These are phyloP conservation scores for Daubentonia madagascariensis DNA, from an alignment of 2,113 vertebrate genomes.

Conservation along the genomic window DNA sequence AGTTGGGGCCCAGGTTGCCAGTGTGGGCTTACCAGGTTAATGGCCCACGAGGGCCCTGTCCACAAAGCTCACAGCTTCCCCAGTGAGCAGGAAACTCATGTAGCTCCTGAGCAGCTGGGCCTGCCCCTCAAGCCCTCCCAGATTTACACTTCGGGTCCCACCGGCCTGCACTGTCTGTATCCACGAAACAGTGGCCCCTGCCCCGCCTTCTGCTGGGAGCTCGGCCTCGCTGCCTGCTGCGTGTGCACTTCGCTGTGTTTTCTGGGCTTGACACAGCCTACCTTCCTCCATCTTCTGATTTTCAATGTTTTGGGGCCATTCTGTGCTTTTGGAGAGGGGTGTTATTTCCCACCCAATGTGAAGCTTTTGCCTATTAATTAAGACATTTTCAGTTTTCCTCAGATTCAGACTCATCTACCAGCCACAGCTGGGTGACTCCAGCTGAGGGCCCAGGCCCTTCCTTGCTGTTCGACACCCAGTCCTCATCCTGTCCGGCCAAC, in stretches of 20 bases:
- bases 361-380: too few relatives aligned
- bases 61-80: rapidly evolving
- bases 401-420: background rate
- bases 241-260: rapidly evolving
- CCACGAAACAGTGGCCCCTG: background rate
- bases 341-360: background rate
- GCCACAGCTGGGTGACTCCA: background rate
- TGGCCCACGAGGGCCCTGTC: too few relatives aligned
- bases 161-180: rapidly evolving
- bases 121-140: rapidly evolving
- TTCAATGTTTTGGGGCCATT: background rate
- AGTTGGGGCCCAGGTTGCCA: background rate
- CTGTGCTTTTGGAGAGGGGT: background rate
- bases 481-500: background rate
- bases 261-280: rapidly evolving
- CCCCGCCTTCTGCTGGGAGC: background rate
- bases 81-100: background rate
- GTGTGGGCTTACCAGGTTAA: background rate
- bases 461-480: background rate
- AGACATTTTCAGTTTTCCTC: background rate
- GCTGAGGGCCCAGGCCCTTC: background rate
- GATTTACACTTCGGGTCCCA: rapidly evolving
- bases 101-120: background rate
- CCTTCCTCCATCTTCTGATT: background rate
- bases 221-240: background rate